Evolutionary conservation across 35 echinoderm and acorn worm genomes (phyloP).

Genomic region (Apostichopus californicus): DNA sequence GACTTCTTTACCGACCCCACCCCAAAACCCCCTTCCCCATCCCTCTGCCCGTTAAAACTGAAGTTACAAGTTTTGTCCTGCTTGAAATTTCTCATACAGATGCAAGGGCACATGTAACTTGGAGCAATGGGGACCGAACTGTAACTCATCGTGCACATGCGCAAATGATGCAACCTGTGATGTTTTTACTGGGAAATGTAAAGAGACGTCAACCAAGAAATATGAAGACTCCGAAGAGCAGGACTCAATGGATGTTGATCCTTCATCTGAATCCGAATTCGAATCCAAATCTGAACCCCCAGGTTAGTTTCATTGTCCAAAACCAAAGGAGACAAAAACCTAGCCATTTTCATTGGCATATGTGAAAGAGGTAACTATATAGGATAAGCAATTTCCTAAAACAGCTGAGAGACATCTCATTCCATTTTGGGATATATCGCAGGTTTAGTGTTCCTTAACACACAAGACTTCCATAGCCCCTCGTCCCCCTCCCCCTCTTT

Average conservation of each 20-base stretch:
- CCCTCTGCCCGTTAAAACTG: too few species aligned
- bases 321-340: background rate
- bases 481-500: too few species aligned
- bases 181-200: conserved; percentile 7
- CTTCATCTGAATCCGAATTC: background rate
- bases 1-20: background rate
- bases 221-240: background rate
- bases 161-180: background rate
- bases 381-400: background rate
- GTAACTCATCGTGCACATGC: background rate
- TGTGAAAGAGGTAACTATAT: background rate
- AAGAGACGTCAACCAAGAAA: background rate
- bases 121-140: background rate
- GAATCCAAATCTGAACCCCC: background rate
- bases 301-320: background rate
- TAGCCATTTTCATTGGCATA: background rate
- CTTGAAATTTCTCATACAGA: background rate
- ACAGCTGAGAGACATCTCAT: too few species aligned
- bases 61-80: background rate
- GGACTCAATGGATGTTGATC: background rate
- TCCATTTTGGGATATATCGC: too few species aligned
- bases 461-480: too few species aligned
- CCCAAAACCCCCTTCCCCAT: background rate
- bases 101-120: background rate
- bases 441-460: too few species aligned